These are phyloP conservation scores for Thyatira batis DNA, from an alignment of 2,888 invertebrate genomes.

Conservation along the genomic window DNA sequence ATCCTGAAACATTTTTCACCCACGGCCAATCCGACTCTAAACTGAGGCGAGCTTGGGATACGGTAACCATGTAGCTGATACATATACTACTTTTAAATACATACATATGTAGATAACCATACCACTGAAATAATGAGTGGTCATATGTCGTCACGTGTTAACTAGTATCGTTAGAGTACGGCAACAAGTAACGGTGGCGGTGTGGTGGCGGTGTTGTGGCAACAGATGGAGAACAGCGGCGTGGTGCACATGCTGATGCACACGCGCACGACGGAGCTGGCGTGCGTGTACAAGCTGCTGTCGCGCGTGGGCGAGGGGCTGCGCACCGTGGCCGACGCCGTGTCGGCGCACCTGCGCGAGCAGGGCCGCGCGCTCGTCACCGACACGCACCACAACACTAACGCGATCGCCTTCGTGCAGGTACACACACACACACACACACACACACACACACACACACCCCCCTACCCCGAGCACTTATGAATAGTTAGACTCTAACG, in stretches of 20 bases:
- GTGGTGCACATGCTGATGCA: conserved; percentile 99
- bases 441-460: too few species aligned
- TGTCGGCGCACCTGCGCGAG: conserved; percentile 96
- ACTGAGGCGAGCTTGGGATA: too few species aligned
- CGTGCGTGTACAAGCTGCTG: conserved; percentile 98
- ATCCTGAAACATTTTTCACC: too few species aligned
- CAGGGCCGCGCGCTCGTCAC: conserved; percentile 97
- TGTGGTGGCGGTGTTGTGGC: conserved; percentile 12
- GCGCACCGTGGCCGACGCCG: conserved; percentile 97
- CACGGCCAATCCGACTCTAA: too few species aligned
- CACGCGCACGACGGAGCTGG: conserved; percentile 97
- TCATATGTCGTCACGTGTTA: too few species aligned
- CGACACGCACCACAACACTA: conserved; percentile 94
- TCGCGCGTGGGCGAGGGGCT: conserved; percentile 95
- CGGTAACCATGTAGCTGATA: too few species aligned
- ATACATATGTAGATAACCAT: too few species aligned
- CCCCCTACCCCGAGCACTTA: too few species aligned
- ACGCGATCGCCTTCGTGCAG: conserved; percentile 97
- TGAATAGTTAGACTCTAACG: too few species aligned
- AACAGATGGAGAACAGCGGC: conserved; percentile 99
- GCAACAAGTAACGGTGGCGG: not conserved
- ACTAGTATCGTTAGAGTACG: too few species aligned
- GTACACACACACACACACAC: conserved; percentile 45
- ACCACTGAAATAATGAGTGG: too few species aligned
- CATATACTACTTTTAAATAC: too few species aligned